A percentile compares a stretch with the other conserved stretches of the same genome.
These are phyloP conservation scores for Solenopsis fugax DNA, from an alignment of 1,140 invertebrate species.

Conservation along the genomic window DNA sequence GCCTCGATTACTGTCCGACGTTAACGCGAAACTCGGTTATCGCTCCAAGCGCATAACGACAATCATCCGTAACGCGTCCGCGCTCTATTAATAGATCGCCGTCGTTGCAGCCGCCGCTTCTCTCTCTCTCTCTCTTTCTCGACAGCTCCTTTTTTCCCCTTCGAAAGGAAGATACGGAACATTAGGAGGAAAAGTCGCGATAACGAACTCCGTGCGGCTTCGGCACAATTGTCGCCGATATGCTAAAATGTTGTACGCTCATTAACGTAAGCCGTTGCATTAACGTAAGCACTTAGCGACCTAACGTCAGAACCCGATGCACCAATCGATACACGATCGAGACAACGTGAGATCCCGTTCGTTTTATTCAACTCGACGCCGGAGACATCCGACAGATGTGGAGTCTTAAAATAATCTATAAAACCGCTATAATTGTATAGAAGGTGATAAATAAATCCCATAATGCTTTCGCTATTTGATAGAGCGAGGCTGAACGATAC, in stretches of 20 bases:
- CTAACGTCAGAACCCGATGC: not conserved
- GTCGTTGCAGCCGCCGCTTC: not conserved
- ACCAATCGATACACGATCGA: not conserved
- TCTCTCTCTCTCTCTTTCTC: not conserved
- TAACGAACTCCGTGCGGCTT: slow-evolving; percentile 38
- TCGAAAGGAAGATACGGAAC: not conserved
- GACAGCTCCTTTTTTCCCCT: slow-evolving; percentile 16
- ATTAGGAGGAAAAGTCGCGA: slow-evolving; percentile 17
- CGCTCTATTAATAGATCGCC: slow-evolving; percentile 67
- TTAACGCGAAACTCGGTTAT: slow-evolving; percentile 60
- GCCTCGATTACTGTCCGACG: not conserved
- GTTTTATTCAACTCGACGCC: not conserved
- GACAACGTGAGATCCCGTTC: not conserved
- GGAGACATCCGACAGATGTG: not conserved
- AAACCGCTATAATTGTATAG: not conserved
- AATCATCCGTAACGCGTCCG: slow-evolving; percentile 56
- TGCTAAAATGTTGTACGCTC: slow-evolving; percentile 50
- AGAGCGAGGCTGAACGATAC: not conserved
- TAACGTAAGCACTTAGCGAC: slow-evolving; percentile 47
- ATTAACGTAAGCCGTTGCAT: slow-evolving; percentile 35
- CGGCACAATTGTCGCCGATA: slow-evolving; percentile 60
- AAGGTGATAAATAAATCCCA: not conserved
- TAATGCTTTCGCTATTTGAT: not conserved
- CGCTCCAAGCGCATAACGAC: slow-evolving; percentile 40
- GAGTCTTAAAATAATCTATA: not conserved